phyloP scores from a whole-genome alignment of 2,888 invertebrate genomes.

The Calliopum simillimum region DNA sequence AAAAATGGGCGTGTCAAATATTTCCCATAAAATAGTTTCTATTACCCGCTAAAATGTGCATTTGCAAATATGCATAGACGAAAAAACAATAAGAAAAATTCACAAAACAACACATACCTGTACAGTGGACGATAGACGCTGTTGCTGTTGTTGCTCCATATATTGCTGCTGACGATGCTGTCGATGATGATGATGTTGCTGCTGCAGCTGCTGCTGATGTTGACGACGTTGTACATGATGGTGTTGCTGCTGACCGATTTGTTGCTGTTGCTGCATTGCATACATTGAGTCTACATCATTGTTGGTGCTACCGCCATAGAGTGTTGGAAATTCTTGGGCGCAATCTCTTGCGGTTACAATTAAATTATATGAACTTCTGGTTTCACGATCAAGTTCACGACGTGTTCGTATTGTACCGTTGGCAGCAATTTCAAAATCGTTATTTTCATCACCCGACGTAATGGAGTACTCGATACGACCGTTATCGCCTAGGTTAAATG shows the following conservation, averaged over 20 bases:
- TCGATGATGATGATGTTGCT: constrained; percentile 51
- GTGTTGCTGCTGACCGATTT: constrained; percentile 45
- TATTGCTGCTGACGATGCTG: constrained; percentile 55
- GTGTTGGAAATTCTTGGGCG: constrained; percentile 73
- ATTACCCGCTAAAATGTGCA: neutral
- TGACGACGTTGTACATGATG: constrained; percentile 42
- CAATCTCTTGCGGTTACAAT: constrained; percentile 88
- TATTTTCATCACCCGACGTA: constrained; percentile 82
- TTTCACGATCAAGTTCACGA: constrained; percentile 84
- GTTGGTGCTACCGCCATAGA: constrained; percentile 38
- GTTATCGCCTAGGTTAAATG: constrained; percentile 77
- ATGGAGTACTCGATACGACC: constrained; percentile 86
- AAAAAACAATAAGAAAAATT: constrained; percentile 13
- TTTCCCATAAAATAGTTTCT: neutral
- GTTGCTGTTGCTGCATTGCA: constrained; percentile 35
- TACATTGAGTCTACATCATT: constrained; percentile 6
- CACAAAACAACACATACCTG: constrained; percentile 71
- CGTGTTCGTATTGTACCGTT: constrained; percentile 89
- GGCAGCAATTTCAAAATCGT: constrained; percentile 81
- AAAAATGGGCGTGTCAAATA: constrained; percentile 2
- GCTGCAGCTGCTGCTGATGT: constrained; percentile 48
- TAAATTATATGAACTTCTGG: constrained; percentile 82
- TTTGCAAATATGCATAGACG: neutral
- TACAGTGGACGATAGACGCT: constrained; percentile 84
- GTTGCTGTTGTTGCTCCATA: constrained; percentile 71